Percentiles rank a stretch among this genome's conserved stretches.
phyloP scores from a whole-genome alignment of 2,113 vertebrate species.

The Charadrius vociferus region DNA sequence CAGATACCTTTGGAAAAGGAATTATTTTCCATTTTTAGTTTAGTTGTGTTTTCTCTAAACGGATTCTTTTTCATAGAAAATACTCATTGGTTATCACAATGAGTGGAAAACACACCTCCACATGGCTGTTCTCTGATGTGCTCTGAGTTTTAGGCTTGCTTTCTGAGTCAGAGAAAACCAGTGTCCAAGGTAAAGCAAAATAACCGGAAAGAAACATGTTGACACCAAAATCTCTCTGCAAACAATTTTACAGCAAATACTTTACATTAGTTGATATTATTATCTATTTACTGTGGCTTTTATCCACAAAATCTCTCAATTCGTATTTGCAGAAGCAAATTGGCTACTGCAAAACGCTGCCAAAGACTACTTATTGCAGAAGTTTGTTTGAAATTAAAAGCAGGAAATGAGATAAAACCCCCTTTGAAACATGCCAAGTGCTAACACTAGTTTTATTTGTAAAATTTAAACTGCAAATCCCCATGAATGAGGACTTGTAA shows the following conservation, averaged over 20 bases:
- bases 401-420: slow-evolving; percentile 24
- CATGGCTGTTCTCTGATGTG: neutral
- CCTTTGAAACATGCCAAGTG: neutral
- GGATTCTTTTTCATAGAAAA: neutral
- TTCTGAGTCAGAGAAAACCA: neutral
- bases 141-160: neutral
- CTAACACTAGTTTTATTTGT: neutral
- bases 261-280: neutral
- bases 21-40: neutral
- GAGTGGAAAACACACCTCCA: neutral
- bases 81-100: neutral
- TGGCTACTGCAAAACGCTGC: neutral
- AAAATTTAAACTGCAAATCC: neutral
- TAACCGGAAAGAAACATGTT: neutral
- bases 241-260: neutral
- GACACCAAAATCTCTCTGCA: neutral
- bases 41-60: neutral
- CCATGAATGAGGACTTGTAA: neutral
- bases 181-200: neutral
- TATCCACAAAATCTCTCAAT: neutral
- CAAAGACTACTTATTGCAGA: slow-evolving; percentile 2
- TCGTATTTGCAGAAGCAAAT: slow-evolving; percentile 3
- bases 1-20: neutral
- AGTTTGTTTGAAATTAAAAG: slow-evolving; percentile 25
- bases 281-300: neutral